A percentile compares a stretch with the other conserved stretches of the same genome.
phyloP scores from a whole-genome alignment of 2,888 invertebrate species.

The Tryphoninae sp. region DNA sequence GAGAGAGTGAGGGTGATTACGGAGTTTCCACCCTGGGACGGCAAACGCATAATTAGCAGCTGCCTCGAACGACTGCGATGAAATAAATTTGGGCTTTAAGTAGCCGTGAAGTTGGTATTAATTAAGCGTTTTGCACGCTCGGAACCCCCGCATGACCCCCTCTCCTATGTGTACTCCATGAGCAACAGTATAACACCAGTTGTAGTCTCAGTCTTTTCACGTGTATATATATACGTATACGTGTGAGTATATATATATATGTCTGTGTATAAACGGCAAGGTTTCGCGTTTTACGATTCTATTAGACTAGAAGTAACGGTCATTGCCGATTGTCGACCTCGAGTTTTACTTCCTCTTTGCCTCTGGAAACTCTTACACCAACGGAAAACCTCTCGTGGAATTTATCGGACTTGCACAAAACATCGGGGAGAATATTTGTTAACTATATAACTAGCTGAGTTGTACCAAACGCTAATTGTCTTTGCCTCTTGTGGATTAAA shows the following conservation, averaged over 20 bases:
- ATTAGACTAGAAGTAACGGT: constrained; percentile 57
- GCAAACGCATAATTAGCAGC: constrained; percentile 75
- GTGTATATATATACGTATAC: background rate
- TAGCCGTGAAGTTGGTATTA: constrained; percentile 76
- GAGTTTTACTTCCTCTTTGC: constrained; percentile 10
- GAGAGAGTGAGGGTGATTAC: constrained; percentile 39
- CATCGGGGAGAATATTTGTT: constrained; percentile 33
- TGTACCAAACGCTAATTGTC: constrained; percentile 48
- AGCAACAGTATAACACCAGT: constrained; percentile 27
- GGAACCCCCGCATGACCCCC: constrained; percentile 50
- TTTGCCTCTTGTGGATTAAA: constrained; percentile 34
- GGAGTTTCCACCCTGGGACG: constrained; percentile 63
- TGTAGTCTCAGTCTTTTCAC: background rate
- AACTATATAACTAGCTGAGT: constrained; percentile 30
- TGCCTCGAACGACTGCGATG: constrained; percentile 68
- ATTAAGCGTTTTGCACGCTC: constrained; percentile 70
- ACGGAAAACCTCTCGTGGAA: constrained; percentile 25
- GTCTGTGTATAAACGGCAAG: constrained; percentile 5
- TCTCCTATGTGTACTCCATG: constrained; percentile 37
- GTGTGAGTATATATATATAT: background rate
- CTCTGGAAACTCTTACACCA: constrained; percentile 19
- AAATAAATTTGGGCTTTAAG: constrained; percentile 75
- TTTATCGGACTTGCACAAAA: constrained; percentile 42
- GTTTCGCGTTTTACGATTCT: constrained; percentile 64
- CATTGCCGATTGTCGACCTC: constrained; percentile 66